Evolutionary conservation across 2,797 vertebrate genomes (phyloP).

Genomic region (Hydrocynus forskahlii): DNA sequence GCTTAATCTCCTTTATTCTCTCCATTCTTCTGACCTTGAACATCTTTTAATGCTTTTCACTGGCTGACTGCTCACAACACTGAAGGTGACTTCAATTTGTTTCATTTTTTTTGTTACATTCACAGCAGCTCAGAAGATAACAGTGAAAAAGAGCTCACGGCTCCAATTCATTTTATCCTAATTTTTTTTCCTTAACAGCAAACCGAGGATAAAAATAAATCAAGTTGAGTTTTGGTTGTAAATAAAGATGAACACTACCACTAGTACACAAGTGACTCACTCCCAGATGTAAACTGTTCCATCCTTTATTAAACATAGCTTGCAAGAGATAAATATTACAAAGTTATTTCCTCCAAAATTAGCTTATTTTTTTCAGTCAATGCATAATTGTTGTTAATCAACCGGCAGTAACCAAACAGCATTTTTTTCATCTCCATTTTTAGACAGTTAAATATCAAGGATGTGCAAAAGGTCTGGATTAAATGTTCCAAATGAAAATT

Average conservation of each 20-base stretch:
- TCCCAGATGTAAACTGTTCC: conserved; percentile 88
- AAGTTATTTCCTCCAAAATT: conserved; percentile 98
- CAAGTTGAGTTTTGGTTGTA: background rate
- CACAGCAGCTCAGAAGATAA: background rate
- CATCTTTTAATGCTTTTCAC: background rate
- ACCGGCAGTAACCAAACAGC: conserved; percentile 93
- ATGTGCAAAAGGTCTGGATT: conserved; percentile 92
- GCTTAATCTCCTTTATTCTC: background rate
- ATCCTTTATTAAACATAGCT: conserved; percentile 99
- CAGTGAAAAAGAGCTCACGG: background rate
- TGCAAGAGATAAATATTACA: conserved; percentile 99
- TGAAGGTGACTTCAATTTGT: background rate
- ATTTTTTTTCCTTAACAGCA: background rate
- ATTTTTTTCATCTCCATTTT: conserved; percentile 79
- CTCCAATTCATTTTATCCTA: background rate
- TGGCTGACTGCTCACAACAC: background rate
- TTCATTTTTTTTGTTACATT: background rate
- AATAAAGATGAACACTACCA: background rate
- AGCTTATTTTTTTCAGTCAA: conserved; percentile 93
- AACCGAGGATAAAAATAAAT: background rate
- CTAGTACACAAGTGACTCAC: conserved; percentile 55
- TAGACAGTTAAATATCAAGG: conserved; percentile 93
- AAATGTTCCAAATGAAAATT: conserved; percentile 74
- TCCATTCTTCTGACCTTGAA: conserved; percentile 3
- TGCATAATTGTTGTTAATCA: conserved; percentile 87